Base-by-base conservation (phyloP, 2,888 invertebrate genomes). In the Lapara coniferarum region DNA sequence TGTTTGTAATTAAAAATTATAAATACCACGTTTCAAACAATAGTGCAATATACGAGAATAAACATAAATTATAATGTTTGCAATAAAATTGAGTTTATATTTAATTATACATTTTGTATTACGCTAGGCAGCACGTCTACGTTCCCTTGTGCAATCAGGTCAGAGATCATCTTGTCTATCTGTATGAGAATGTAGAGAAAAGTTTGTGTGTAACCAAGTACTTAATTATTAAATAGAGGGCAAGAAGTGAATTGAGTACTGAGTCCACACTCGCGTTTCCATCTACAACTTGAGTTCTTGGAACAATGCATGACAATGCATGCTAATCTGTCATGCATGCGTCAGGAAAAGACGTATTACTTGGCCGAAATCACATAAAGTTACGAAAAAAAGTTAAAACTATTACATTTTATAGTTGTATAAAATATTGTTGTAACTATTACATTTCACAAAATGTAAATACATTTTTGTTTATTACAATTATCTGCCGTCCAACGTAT, bases 51-150 rank as follows among this genome's bases (percentile, higher is more conserved):
- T 55, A 10, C 53, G 16, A 55, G 16, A 55, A 19, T 55, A 19
- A 16, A 4, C 16, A 59, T 59, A 46, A 44, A 59, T 59, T 44
- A 59, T 16, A 59, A 63, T 19, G 10, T 46, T 44, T 46, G 63
- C 16, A 59, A 59, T 59, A 59, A 12, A 46, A 10, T 59, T n/a
- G 37, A 58, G 25, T 13, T 25, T 46, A 16, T 63, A 19, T 12
- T 16, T 19, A 63, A 49, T 56, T 63, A 63, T 46, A 49, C 49
- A 59, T 59, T 46, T 59, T 16, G 59, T 59, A 59, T 16, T 59
- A 58, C 57, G 57, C 57, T 58, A 58, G 14, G 44, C 58, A 16
- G 13, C 19, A 19, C 19, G 19, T 46, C 49, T 46, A 19, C 16
- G 19, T 6, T 63, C 16, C 16, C 63, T 63, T 46, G 49, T 63